Conservation (phyloP, 1,140 invertebrate genomes). For the Apis laboriosa region DNA sequence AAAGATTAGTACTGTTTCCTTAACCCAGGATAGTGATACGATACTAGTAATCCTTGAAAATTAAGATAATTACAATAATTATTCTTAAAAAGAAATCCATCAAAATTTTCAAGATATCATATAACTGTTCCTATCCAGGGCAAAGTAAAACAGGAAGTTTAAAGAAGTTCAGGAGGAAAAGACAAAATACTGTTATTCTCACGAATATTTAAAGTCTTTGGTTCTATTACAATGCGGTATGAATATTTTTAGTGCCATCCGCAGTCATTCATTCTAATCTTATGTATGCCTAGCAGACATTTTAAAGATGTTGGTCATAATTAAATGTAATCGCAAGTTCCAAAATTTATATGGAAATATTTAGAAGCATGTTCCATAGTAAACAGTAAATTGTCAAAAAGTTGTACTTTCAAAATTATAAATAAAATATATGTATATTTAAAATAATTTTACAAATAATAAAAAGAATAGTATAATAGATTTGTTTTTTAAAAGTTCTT, state of each 20-base stretch:
- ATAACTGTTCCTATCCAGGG: slow-evolving; percentile 11
- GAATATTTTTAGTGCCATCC: slow-evolving; percentile 37
- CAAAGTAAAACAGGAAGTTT: neutral
- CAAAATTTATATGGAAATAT: neutral
- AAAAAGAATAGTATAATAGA: neutral
- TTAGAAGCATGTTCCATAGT: neutral
- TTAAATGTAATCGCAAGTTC: slow-evolving; percentile 16
- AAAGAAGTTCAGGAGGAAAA: slow-evolving; percentile 62
- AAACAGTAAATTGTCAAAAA: slow-evolving; percentile 9
- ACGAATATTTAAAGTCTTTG: slow-evolving; percentile 74
- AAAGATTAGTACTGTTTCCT: slow-evolving; percentile 14
- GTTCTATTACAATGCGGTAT: slow-evolving; percentile 71
- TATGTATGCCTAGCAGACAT: slow-evolving; percentile 8
- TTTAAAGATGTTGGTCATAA: neutral
- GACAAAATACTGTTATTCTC: slow-evolving; percentile 72
- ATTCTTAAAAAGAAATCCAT: neutral
- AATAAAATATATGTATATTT: neutral
- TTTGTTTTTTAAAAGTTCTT: neutral
- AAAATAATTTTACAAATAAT: neutral
- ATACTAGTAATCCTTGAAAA: no score
- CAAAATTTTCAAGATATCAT: slow-evolving; percentile 41
- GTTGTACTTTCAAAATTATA: neutral
- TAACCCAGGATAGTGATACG: neutral
- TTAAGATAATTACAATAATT: neutral
- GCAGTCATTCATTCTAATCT: slow-evolving; percentile 30